These are phyloP conservation scores for Siniperca knerii DNA, from an alignment of 2,113 vertebrate genomes.

Conservation along the genomic window DNA sequence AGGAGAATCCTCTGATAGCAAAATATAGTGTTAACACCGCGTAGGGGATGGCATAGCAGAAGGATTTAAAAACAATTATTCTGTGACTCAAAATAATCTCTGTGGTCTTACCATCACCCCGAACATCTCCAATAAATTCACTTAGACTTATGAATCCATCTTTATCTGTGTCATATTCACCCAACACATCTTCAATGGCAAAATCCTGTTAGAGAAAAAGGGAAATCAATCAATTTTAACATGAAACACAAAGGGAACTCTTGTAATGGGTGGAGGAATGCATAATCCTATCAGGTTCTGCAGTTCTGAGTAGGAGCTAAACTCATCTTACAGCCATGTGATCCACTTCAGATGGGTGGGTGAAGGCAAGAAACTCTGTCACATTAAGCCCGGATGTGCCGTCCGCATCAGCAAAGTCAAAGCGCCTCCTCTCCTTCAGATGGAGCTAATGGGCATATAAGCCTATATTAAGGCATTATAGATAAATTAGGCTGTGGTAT, in stretches of 20 bases:
- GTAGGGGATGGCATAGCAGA: background rate
- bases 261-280: background rate
- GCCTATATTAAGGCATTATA: background rate
- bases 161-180: conserved; percentile 92
- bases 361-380: conserved; percentile 94
- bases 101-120: conserved; percentile 87
- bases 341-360: conserved; percentile 95
- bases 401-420: conserved; percentile 91
- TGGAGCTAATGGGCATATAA: conserved; percentile 86
- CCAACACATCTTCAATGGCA: conserved; percentile 94
- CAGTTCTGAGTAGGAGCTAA: background rate
- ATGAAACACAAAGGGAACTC: background rate
- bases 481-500: background rate
- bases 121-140: conserved; percentile 95
- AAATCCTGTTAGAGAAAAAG: conserved; percentile 86
- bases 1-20: conserved; percentile 80
- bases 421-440: conserved; percentile 93
- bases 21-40: background rate
- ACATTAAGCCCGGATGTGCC: conserved; percentile 84
- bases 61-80: background rate
- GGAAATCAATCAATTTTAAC: background rate
- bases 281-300: conserved; percentile 23
- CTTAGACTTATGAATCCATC: conserved; percentile 93
- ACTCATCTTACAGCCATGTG: conserved; percentile 91
- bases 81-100: background rate